Evolutionary conservation across 2,888 invertebrate species (phyloP).

Genomic region (Pharmacophagus antenor): DNA sequence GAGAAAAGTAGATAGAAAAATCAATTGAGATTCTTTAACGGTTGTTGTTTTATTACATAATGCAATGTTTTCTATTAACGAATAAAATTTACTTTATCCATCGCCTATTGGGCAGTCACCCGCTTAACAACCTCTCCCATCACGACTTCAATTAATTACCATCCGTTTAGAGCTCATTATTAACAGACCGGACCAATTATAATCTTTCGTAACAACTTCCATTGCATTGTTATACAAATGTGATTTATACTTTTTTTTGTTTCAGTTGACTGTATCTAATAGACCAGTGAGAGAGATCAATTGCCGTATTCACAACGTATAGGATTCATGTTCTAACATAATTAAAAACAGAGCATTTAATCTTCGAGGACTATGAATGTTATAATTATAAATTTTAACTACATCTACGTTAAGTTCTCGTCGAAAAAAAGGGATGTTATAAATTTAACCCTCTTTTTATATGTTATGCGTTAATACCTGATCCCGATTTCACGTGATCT

Average conservation of each 20-base stretch:
- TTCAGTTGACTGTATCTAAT: constrained; percentile 35
- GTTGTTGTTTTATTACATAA: no score
- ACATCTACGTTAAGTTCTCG: no score
- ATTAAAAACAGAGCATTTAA: constrained; percentile 18
- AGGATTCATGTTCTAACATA: not conserved
- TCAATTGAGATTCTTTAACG: no score
- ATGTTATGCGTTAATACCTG: no score
- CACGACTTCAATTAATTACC: constrained; percentile 68
- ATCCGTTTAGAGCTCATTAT: constrained; percentile 69
- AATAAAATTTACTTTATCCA: constrained; percentile 5
- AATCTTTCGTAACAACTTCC: constrained; percentile 40
- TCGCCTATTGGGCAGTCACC: constrained; percentile 56
- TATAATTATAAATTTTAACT: no score
- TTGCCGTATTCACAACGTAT: constrained; percentile 13
- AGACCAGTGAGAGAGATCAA: constrained; percentile 27
- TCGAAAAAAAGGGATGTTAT: no score
- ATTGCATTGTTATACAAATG: constrained; percentile 33
- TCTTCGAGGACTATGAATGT: not conserved
- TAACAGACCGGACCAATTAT: constrained; percentile 57
- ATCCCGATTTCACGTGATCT: no score
- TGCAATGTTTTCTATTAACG: no score
- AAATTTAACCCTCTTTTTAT: no score
- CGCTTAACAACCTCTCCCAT: constrained; percentile 55
- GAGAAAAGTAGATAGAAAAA: no score
- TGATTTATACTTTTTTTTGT: constrained; percentile 61